Conservation (phyloP, 2,113 vertebrate species). For the Muntiacus reevesi region DNA sequence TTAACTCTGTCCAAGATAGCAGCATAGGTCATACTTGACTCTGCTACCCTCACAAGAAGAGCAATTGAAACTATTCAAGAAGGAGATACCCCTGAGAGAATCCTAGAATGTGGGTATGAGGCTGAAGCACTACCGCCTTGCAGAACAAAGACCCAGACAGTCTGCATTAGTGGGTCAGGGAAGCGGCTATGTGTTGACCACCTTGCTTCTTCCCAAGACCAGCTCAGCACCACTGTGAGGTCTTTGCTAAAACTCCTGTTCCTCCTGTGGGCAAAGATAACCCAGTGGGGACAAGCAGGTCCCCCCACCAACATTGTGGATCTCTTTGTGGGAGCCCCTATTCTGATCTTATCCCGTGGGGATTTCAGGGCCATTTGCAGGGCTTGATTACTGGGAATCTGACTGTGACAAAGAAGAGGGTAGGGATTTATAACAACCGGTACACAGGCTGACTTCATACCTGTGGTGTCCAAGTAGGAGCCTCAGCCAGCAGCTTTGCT, state of each 20-base stretch:
- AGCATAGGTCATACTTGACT: background rate
- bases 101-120: background rate
- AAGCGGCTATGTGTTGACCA: background rate
- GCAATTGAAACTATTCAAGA: background rate
- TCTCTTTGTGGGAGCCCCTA: background rate
- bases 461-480: background rate
- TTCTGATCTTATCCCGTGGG: background rate
- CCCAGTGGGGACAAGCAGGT: background rate
- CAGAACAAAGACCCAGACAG: background rate
- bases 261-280: background rate
- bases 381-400: background rate
- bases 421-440: background rate
- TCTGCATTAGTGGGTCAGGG: background rate
- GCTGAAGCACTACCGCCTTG: background rate
- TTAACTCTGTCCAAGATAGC: slow-evolving; percentile 20
- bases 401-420: background rate
- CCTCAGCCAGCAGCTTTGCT: background rate
- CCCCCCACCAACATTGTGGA: background rate
- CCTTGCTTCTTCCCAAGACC: background rate
- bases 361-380: background rate
- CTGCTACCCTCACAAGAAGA: background rate
- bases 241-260: background rate
- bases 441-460: background rate
- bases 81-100: background rate
- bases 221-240: background rate